These are phyloP conservation scores for Columba livia DNA, from an alignment of 2,113 vertebrate species.

Conservation along the genomic window DNA sequence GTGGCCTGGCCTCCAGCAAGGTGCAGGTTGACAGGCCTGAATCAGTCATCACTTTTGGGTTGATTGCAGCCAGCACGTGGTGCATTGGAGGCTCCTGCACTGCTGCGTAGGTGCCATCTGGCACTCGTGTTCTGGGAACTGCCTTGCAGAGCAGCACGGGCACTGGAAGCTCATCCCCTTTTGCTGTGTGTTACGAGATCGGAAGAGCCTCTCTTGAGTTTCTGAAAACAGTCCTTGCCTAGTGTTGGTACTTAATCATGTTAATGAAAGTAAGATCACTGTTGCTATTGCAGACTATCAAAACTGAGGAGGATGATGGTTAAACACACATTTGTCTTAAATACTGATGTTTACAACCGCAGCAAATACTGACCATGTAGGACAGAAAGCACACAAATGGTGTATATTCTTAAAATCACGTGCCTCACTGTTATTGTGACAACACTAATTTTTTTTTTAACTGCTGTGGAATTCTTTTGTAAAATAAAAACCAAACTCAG, in stretches of 20 bases:
- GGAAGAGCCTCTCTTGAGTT: not conserved
- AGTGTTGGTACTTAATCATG: not conserved
- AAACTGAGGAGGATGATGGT: not conserved
- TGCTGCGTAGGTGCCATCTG: no score
- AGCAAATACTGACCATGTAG: not conserved
- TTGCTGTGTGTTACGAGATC: not conserved
- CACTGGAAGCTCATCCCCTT: no score
- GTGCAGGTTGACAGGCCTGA: not conserved
- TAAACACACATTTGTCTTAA: not conserved
- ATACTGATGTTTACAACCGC: conserved; percentile 4
- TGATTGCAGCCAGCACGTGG: no score
- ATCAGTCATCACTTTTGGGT: not conserved
- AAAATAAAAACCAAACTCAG: not conserved
- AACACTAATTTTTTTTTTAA: not conserved
- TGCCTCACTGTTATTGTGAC: not conserved
- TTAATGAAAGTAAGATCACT: not conserved
- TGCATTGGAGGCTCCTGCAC: no score
- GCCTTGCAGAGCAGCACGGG: no score
- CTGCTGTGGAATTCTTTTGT: not conserved
- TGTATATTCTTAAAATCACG: not conserved
- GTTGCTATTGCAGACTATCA: not conserved
- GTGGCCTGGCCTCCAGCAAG: not conserved
- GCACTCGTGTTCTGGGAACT: no score
- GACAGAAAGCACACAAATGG: not conserved
- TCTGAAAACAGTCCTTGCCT: not conserved